Conservation (phyloP, 2,888 invertebrate species). For the Bimastos eiseni region DNA sequence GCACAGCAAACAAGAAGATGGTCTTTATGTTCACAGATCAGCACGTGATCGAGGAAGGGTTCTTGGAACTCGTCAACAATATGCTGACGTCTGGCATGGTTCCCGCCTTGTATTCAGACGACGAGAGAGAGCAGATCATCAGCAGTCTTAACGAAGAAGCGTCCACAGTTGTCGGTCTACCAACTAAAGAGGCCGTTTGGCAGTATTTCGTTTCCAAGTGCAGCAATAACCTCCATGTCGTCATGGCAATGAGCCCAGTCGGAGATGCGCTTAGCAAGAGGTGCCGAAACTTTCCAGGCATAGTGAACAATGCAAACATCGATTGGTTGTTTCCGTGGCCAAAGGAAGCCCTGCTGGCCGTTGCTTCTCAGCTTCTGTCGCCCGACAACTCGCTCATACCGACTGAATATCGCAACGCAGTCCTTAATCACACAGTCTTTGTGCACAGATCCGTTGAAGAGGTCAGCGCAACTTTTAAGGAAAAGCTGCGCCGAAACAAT, state of each 20-base stretch:
- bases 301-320: slow-evolving; percentile 87
- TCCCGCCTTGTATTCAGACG: slow-evolving; percentile 82
- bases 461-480: slow-evolving; percentile 75
- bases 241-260: slow-evolving; percentile 85
- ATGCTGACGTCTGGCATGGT: slow-evolving; percentile 86
- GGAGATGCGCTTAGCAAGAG: slow-evolving; percentile 79
- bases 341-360: slow-evolving; percentile 81
- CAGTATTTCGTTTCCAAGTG: slow-evolving; percentile 77
- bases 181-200: slow-evolving; percentile 84
- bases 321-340: slow-evolving; percentile 96
- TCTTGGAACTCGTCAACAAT: slow-evolving; percentile 87
- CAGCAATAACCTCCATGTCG: slow-evolving; percentile 82
- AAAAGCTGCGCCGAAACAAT: slow-evolving; percentile 77
- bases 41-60: slow-evolving; percentile 71
- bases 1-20: slow-evolving; percentile 76
- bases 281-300: slow-evolving; percentile 82
- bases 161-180: slow-evolving; percentile 73
- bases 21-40: slow-evolving; percentile 83
- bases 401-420: slow-evolving; percentile 70
- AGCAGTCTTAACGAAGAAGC: slow-evolving; percentile 67
- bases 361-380: slow-evolving; percentile 78
- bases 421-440: slow-evolving; percentile 84
- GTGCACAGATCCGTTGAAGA: slow-evolving; percentile 77
- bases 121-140: slow-evolving; percentile 82
- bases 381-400: slow-evolving; percentile 76